A percentile compares a stretch with the other conserved stretches of the same genome.
Evolutionary conservation across 2,113 vertebrate genomes (phyloP).

Genomic region (Boulengeromyrus knoepffleri): DNA sequence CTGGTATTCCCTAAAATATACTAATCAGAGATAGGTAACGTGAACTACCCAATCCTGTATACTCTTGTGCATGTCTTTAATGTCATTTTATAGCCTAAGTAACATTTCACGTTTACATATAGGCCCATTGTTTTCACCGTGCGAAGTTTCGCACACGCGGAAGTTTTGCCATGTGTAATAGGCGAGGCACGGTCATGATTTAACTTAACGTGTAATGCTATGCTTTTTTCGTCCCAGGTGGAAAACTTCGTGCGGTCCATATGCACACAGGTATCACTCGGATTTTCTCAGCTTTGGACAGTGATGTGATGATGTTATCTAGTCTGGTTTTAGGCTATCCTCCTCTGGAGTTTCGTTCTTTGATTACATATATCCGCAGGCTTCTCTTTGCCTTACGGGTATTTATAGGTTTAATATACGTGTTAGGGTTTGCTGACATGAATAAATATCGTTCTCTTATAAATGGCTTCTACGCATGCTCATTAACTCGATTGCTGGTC

Average conservation of each 20-base stretch:
- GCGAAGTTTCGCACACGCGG: background rate
- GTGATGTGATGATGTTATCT: background rate
- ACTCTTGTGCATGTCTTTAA: background rate
- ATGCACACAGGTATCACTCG: conserved; percentile 60
- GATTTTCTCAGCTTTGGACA: background rate
- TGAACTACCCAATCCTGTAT: background rate
- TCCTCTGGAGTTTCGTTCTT: background rate
- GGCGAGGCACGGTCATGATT: background rate
- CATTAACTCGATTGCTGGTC: background rate
- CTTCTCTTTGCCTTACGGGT: background rate
- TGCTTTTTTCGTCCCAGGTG: conserved; percentile 52
- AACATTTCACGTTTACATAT: background rate
- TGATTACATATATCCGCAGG: background rate
- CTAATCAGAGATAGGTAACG: background rate
- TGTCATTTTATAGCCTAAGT: background rate
- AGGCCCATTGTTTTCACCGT: background rate
- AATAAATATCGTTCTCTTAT: background rate
- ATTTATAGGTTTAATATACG: background rate
- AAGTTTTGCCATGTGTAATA: background rate
- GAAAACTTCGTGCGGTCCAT: conserved; percentile 66
- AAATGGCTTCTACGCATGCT: background rate
- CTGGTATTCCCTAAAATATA: background rate
- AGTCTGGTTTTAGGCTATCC: background rate
- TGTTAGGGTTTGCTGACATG: background rate
- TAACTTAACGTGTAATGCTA: background rate